These are phyloP conservation scores for Otolemur garnettii DNA, from an alignment of 2,113 vertebrate genomes.

Conservation along the genomic window DNA sequence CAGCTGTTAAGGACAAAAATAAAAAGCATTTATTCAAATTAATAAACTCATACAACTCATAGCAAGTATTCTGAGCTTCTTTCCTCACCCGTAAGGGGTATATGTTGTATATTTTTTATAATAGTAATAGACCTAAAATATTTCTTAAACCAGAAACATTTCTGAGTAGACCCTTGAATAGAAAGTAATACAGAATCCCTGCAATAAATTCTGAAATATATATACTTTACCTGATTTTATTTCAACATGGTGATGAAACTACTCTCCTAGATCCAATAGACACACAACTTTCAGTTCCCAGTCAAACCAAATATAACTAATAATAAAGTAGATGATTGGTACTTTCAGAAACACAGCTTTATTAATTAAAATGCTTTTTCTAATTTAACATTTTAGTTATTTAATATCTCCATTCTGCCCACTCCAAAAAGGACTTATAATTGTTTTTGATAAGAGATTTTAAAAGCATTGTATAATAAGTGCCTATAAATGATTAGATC, in stretches of 20 bases:
- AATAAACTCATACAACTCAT: not conserved
- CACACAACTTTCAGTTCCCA: not conserved
- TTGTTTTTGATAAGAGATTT: slow-evolving; percentile 24
- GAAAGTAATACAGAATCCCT: not conserved
- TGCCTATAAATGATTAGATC: not conserved
- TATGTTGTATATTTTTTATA: not conserved
- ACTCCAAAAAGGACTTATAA: not conserved
- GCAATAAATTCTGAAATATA: slow-evolving; percentile 7
- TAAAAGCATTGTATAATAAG: not conserved
- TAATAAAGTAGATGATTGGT: not conserved
- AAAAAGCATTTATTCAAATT: not conserved
- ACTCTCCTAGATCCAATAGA: not conserved
- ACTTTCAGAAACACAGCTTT: slow-evolving; percentile 36
- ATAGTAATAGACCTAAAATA: slow-evolving; percentile 13
- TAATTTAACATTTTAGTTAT: slow-evolving; percentile 23
- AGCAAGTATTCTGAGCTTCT: not conserved
- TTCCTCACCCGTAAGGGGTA: not conserved
- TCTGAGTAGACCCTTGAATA: not conserved
- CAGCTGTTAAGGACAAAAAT: not conserved
- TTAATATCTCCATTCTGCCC: not conserved
- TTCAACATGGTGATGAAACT: not conserved
- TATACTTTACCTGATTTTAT: not conserved
- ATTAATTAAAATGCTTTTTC: not conserved
- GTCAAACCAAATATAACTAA: not conserved
- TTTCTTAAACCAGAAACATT: slow-evolving; percentile 5